These are phyloP conservation scores for Sylvia atricapilla DNA, from an alignment of 2,113 vertebrate genomes.

Conservation along the genomic window DNA sequence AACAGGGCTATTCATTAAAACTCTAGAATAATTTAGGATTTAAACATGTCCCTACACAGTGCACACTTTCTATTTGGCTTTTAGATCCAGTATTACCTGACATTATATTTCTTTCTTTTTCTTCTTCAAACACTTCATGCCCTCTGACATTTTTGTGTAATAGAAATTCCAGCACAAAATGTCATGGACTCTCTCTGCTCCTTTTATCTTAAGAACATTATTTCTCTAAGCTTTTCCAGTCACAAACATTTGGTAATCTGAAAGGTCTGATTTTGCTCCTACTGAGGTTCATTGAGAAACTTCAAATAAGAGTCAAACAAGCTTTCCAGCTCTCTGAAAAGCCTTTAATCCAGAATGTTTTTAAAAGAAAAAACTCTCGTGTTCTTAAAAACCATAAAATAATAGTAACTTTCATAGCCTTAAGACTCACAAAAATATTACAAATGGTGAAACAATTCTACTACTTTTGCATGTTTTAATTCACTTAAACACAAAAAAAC, in stretches of 20 bases:
- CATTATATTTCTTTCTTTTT: neutral
- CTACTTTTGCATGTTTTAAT: neutral
- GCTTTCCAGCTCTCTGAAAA: neutral
- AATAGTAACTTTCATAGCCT: neutral
- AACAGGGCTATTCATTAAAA: constrained; percentile 17
- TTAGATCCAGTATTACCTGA: neutral
- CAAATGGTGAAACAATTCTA: neutral
- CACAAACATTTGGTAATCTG: neutral
- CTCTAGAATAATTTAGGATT: constrained; percentile 8
- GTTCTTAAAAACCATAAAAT: neutral
- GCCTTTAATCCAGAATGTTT: neutral
- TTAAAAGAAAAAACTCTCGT: neutral
- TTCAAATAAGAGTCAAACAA: neutral
- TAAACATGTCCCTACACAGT: neutral
- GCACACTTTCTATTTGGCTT: neutral
- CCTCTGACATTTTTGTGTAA: constrained; percentile 19
- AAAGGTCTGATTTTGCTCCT: neutral
- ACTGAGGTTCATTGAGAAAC: neutral
- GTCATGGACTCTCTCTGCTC: neutral
- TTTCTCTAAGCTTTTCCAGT: neutral
- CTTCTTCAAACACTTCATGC: neutral
- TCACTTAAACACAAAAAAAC: neutral
- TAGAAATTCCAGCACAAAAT: constrained; percentile 39
- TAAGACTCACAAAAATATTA: neutral
- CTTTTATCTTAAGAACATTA: constrained; percentile 24